Evolutionary conservation across 2,888 invertebrate species (phyloP).

Genomic region (Thumatha senex): DNA sequence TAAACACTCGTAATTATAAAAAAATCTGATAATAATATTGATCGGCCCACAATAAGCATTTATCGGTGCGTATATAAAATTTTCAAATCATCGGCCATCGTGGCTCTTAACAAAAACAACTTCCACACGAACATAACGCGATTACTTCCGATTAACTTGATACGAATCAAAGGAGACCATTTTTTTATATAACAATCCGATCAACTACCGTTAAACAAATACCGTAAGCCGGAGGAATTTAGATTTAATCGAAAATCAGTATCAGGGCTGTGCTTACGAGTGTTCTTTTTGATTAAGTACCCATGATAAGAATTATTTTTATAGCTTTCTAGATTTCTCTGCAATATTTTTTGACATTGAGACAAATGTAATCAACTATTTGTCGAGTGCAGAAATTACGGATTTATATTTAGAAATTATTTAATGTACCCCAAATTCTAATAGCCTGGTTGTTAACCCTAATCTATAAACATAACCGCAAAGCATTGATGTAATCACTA

Average conservation of each 20-base stretch:
- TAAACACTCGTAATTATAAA: constrained; percentile 22
- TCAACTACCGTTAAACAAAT: constrained; percentile 71
- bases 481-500: constrained; percentile 40
- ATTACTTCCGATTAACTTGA: constrained; percentile 70
- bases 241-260: constrained; percentile 61
- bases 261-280: constrained; percentile 37
- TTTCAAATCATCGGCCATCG: constrained; percentile 41
- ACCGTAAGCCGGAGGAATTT: constrained; percentile 68
- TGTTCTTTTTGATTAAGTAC: background rate
- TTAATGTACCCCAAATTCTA: no score
- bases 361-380: no score
- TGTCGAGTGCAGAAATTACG: no score
- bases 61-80: constrained; percentile 46
- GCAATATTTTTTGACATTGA: no score
- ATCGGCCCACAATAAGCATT: constrained; percentile 41
- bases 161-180: constrained; percentile 57
- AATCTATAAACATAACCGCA: constrained; percentile 22
- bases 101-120: constrained; percentile 55
- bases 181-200: constrained; percentile 66
- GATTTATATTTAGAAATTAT: background rate
- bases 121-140: constrained; percentile 50
- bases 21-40: constrained; percentile 23
- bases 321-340: no score
- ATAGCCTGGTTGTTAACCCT: constrained; percentile 20
- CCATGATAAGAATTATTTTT: no score